Evolutionary conservation across 2,113 vertebrate genomes (phyloP).

Genomic region (Telmatochromis sp.): DNA sequence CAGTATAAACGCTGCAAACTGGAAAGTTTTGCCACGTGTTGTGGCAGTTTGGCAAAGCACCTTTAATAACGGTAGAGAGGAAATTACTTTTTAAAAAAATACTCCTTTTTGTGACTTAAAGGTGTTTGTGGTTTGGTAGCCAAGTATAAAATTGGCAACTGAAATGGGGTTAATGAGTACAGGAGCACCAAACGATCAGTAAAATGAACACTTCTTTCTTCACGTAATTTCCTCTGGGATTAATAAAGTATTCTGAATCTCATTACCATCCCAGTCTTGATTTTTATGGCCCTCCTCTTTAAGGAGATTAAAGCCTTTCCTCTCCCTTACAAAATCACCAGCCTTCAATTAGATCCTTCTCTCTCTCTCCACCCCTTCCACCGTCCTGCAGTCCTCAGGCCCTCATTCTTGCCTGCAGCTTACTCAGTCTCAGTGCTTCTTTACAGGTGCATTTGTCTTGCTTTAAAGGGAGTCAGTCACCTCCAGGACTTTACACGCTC

Average conservation of each 20-base stretch:
- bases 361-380: constrained; percentile 17
- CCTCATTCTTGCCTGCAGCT: background rate
- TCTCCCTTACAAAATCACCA: constrained; percentile 47
- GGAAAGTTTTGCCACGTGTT: fast-evolving
- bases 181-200: background rate
- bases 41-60: background rate
- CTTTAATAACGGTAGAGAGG: background rate
- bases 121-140: background rate
- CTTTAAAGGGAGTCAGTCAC: background rate
- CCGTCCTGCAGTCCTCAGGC: background rate
- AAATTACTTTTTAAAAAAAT: fast-evolving
- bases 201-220: background rate
- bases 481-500: background rate
- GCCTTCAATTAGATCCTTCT: constrained; percentile 39
- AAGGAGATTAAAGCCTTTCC: constrained; percentile 39
- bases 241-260: background rate
- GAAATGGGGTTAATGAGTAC: background rate
- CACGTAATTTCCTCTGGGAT: background rate
- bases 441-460: background rate
- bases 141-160: background rate
- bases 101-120: background rate
- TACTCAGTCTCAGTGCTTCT: background rate
- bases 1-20: background rate
- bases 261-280: background rate
- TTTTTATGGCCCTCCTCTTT: background rate